Conservation (phyloP, 2,888 invertebrate genomes). For the Eulithis prunata region DNA sequence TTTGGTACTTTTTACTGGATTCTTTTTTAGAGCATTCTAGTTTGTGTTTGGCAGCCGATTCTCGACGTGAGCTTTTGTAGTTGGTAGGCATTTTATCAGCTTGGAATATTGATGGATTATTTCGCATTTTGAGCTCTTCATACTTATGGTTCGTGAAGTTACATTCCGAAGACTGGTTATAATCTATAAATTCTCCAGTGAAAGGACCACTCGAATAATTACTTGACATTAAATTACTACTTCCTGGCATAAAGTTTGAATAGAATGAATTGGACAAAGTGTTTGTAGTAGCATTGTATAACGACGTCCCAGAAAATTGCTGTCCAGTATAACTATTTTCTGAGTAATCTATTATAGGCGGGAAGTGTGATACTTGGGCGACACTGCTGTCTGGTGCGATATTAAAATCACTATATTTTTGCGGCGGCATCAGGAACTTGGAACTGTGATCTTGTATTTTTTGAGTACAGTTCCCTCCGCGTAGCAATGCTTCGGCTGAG, state of each 20-base stretch:
- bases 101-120: constrained; percentile 62
- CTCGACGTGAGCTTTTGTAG: constrained; percentile 71
- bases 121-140: constrained; percentile 75
- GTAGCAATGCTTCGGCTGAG: constrained; percentile 75
- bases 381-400: constrained; percentile 68
- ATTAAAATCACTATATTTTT: constrained; percentile 73
- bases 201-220: constrained; percentile 73
- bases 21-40: constrained; percentile 80
- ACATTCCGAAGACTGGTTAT: constrained; percentile 74
- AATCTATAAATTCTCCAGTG: constrained; percentile 74
- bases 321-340: constrained; percentile 73
- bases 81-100: constrained; percentile 66
- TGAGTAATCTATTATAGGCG: constrained; percentile 74
- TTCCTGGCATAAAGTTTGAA: constrained; percentile 75
- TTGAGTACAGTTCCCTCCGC: constrained; percentile 70
- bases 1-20: constrained; percentile 74
- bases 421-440: constrained; percentile 67
- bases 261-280: constrained; percentile 79
- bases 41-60: constrained; percentile 75
- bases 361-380: constrained; percentile 79
- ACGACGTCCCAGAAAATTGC: constrained; percentile 74
- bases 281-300: constrained; percentile 76
- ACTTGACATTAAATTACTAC: constrained; percentile 71
- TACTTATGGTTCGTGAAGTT: constrained; percentile 76
- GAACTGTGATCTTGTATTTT: constrained; percentile 65